Conservation (phyloP, 2,113 vertebrate genomes). For the Collichthys lucidus region DNA sequence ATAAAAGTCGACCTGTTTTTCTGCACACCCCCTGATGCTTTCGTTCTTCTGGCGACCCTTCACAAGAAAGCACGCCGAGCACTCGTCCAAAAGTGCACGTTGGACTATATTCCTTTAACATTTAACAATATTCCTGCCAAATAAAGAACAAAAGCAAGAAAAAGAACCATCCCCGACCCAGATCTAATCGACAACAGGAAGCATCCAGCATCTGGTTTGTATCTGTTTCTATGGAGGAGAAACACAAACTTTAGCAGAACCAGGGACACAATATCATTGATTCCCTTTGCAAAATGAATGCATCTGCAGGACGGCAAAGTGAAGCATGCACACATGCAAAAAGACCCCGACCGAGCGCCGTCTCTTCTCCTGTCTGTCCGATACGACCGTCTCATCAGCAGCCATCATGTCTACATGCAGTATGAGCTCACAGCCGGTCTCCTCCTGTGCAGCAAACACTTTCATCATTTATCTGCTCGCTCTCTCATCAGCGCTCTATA, state of each 20-base stretch:
- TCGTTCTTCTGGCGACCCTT: too few species aligned
- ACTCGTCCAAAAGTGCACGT: neutral
- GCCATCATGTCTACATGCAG: conserved; percentile 23
- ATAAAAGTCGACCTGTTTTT: too few species aligned
- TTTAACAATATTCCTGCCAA: neutral
- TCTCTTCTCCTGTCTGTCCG: conserved; percentile 20
- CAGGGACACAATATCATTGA: neutral
- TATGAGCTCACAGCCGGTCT: neutral
- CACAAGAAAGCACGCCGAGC: neutral
- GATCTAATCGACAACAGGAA: neutral
- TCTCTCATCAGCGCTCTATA: neutral
- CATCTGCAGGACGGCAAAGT: neutral
- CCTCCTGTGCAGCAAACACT: neutral
- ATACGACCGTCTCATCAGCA: conserved; percentile 23
- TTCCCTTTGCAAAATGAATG: neutral
- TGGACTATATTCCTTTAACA: neutral
- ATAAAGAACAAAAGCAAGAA: neutral
- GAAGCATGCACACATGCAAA: neutral
- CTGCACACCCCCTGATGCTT: too few species aligned
- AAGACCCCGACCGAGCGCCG: neutral
- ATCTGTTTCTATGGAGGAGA: neutral
- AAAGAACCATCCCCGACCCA: neutral
- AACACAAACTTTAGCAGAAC: neutral
- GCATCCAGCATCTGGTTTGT: conserved; percentile 10
- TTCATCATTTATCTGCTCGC: neutral